phyloP scores from a whole-genome alignment of 2,797 vertebrate genomes.

The Pseudochirops corinnae region DNA sequence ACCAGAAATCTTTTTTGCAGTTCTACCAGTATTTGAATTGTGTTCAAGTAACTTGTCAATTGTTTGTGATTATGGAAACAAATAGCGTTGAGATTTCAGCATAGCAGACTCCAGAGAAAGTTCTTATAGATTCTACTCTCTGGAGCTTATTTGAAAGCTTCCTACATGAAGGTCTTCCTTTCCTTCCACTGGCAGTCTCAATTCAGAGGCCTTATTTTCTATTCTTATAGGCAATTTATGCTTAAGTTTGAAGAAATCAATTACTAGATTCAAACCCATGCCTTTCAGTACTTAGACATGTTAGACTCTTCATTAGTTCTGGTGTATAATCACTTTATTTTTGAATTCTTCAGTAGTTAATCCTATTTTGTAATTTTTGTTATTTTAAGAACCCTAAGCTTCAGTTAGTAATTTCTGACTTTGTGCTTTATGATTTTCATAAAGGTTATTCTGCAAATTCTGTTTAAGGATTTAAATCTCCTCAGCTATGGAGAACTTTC shows the following conservation, averaged over 20 bases:
- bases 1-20: neutral
- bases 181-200: neutral
- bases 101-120: neutral
- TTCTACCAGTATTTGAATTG: neutral
- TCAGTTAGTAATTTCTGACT: too few species aligned
- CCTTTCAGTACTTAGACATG: neutral
- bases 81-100: neutral
- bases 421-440: too few species aligned
- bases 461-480: too few species aligned
- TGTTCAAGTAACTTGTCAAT: neutral
- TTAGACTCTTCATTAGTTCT: too few species aligned
- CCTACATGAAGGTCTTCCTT: neutral
- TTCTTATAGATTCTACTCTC: neutral
- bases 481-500: too few species aligned
- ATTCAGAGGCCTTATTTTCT: neutral
- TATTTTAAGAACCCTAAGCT: too few species aligned
- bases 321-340: too few species aligned
- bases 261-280: neutral
- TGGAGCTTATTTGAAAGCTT: neutral
- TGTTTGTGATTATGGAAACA: neutral
- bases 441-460: too few species aligned
- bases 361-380: too few species aligned
- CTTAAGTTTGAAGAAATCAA: neutral
- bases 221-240: neutral
- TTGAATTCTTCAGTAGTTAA: too few species aligned